Conservation (phyloP, 1,140 invertebrate species). For the Diplogasteroides magnus region DNA sequence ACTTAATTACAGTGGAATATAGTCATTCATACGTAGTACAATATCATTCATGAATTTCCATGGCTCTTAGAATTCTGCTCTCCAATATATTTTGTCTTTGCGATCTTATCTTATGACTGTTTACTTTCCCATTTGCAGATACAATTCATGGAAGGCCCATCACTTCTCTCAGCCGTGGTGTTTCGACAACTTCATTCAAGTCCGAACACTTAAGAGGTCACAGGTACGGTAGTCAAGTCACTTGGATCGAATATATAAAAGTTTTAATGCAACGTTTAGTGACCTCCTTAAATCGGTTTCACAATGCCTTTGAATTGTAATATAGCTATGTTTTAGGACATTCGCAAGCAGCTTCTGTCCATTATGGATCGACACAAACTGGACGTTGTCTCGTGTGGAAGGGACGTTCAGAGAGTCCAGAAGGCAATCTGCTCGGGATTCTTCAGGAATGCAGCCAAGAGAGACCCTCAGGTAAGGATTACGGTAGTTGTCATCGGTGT, state of each 20-base stretch:
- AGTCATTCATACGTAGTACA: too few relatives aligned
- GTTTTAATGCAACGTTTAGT: not conserved
- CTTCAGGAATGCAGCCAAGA: constrained; percentile 96
- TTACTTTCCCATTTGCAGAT: constrained; percentile 56
- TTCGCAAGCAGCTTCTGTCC: constrained; percentile 87
- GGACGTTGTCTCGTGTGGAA: constrained; percentile 90
- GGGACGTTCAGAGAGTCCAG: constrained; percentile 88
- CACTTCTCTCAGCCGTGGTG: constrained; percentile 99
- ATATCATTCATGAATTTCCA: too few relatives aligned
- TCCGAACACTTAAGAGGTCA: constrained; percentile 86
- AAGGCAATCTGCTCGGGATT: constrained; percentile 98
- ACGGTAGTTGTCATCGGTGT: too few relatives aligned
- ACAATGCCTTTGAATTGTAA: not conserved
- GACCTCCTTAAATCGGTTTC: not conserved
- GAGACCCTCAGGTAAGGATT: constrained; percentile 75
- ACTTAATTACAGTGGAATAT: too few relatives aligned
- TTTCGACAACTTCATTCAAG: constrained; percentile 99
- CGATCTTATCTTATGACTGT: too few relatives aligned
- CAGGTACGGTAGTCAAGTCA: too few relatives aligned
- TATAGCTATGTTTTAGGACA: constrained; percentile 68
- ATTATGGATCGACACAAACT: constrained; percentile 73
- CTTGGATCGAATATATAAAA: too few relatives aligned
- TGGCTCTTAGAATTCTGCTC: too few relatives aligned
- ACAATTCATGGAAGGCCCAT: constrained; percentile 99
- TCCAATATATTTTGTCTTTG: too few relatives aligned